phyloP scores from a whole-genome alignment of 2,113 vertebrate species.

The Mirza zaza region DNA sequence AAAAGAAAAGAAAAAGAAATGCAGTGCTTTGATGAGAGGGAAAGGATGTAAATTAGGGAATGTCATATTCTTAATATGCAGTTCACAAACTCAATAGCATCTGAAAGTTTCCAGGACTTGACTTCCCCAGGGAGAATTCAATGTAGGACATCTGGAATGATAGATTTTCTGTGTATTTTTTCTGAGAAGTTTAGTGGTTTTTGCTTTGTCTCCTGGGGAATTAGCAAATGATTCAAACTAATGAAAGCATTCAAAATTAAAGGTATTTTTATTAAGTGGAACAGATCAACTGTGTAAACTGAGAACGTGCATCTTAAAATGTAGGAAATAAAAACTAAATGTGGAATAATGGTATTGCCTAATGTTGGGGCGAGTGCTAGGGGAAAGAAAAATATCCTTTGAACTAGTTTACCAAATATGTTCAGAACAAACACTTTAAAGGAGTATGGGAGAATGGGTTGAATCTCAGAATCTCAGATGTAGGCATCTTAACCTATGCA shows the following conservation, averaged over 20 bases:
- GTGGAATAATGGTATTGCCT: fast-evolving
- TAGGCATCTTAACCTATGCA: not conserved
- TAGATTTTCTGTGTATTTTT: not conserved
- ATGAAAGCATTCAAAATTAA: conserved; percentile 31
- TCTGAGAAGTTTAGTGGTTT: conserved; percentile 14
- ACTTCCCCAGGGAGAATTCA: not conserved
- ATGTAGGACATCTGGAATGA: not conserved
- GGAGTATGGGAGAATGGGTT: too few species aligned
- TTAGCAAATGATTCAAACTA: not conserved
- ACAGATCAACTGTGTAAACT: not conserved
- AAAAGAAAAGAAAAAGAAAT: not conserved
- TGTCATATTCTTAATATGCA: not conserved
- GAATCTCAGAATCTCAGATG: not conserved
- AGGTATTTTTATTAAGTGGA: conserved; percentile 40
- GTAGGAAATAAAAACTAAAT: not conserved
- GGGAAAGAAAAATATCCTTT: not conserved
- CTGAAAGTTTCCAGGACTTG: not conserved
- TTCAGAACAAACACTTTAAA: not conserved
- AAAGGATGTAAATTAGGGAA: not conserved
- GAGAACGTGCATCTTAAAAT: not conserved
- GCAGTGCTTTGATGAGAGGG: not conserved
- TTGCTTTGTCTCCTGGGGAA: conserved; percentile 12
- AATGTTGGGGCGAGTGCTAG: fast-evolving
- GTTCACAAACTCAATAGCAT: not conserved
- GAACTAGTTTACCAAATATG: not conserved